phyloP scores from a whole-genome alignment of 2,113 vertebrate genomes.

The Cavia aperea region DNA sequence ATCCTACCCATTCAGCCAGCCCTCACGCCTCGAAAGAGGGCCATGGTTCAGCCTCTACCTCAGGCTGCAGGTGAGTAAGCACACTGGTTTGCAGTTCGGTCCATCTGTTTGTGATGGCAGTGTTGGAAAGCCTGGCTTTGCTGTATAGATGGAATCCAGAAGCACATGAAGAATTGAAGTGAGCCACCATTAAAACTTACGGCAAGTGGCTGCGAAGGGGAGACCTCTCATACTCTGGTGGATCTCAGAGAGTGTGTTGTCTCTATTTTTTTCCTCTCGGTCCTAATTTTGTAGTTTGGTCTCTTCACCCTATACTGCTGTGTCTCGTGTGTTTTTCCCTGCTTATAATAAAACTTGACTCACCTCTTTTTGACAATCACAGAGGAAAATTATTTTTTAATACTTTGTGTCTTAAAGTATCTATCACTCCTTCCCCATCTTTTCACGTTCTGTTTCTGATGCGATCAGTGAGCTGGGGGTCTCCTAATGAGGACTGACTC shows the following conservation, averaged over 20 bases:
- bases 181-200: neutral
- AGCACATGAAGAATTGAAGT: neutral
- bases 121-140: neutral
- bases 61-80: slow-evolving; percentile 72
- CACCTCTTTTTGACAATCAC: neutral
- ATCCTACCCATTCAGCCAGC: slow-evolving; percentile 96
- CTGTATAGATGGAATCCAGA: neutral
- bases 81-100: neutral
- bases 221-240: neutral
- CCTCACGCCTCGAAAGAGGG: slow-evolving; percentile 92
- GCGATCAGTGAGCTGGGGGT: neutral
- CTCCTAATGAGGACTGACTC: neutral
- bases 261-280: neutral
- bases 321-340: slow-evolving; percentile 11
- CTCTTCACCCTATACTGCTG: neutral
- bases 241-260: neutral
- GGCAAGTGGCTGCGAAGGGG: neutral
- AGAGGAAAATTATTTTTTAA: slow-evolving; percentile 7
- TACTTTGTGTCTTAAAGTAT: neutral
- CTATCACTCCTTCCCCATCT: neutral
- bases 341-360: neutral
- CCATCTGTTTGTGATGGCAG: neutral
- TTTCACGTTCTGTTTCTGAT: slow-evolving; percentile 39
- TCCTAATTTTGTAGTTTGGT: neutral
- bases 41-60: slow-evolving; percentile 75